These are phyloP conservation scores for Crotalus viridis DNA, from an alignment of 2,113 vertebrate species.

Conservation along the genomic window DNA sequence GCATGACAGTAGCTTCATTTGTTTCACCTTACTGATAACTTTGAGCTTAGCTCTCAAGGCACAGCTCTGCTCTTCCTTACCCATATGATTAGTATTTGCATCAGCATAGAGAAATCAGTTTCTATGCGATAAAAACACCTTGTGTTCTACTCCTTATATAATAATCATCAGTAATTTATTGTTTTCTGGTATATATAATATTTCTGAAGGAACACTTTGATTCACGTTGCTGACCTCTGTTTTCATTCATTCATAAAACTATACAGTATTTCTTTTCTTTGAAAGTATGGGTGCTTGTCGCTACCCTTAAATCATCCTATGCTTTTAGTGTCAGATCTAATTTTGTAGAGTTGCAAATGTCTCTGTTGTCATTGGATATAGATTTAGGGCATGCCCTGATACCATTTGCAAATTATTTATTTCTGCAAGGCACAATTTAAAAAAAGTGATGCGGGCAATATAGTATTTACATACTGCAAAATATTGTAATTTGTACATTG, in stretches of 20 bases:
- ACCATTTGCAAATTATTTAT: conserved; percentile 58
- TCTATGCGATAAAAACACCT: neutral
- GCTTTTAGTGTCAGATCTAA: conserved; percentile 61
- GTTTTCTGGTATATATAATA: neutral
- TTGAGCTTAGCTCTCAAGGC: neutral
- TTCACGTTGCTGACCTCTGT: neutral
- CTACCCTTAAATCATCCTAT: conserved; percentile 52
- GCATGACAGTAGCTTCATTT: neutral
- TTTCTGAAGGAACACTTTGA: neutral
- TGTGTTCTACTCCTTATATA: neutral
- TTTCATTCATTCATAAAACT: conserved; percentile 11
- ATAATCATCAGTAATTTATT: neutral
- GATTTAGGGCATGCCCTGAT: conserved; percentile 15
- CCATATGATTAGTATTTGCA: neutral
- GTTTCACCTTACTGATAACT: rapidly evolving
- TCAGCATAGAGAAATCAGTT: neutral
- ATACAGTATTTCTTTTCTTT: neutral
- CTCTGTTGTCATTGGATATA: conserved; percentile 56
- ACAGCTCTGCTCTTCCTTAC: neutral
- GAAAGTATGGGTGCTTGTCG: conserved; percentile 18
- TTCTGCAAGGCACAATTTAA: conserved; percentile 30
- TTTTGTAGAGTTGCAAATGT: conserved; percentile 49
- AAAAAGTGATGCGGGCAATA: neutral
- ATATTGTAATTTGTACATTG: conserved; percentile 39
- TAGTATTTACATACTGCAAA: conserved; percentile 28